Evolutionary conservation across 2,888 invertebrate genomes (phyloP).

Genomic region (Tinea semifulvella): DNA sequence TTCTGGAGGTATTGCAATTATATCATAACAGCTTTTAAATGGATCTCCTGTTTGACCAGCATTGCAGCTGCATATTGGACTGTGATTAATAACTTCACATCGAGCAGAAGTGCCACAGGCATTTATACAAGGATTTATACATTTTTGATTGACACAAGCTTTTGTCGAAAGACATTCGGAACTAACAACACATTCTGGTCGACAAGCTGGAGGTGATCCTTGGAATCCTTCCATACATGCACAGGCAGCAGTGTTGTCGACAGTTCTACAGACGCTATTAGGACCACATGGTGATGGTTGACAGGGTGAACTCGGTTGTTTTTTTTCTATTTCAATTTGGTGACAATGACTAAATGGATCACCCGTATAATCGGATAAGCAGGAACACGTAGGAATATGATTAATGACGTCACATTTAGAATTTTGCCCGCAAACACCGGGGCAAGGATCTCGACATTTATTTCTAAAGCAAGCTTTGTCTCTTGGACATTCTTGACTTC

Average conservation of each 20-base stretch:
- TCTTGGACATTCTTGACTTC: slow-evolving; percentile 75
- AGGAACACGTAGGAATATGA: slow-evolving; percentile 78
- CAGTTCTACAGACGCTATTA: slow-evolving; percentile 79
- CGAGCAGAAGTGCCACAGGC: slow-evolving; percentile 81
- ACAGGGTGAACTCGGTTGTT: slow-evolving; percentile 72
- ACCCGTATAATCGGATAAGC: slow-evolving; percentile 73
- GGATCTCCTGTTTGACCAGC: slow-evolving; percentile 81
- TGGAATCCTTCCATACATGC: slow-evolving; percentile 79
- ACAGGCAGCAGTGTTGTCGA: slow-evolving; percentile 82
- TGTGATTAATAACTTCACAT: slow-evolving; percentile 86
- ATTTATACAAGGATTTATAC: slow-evolving; percentile 83
- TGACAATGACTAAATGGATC: slow-evolving; percentile 73
- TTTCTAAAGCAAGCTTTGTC: slow-evolving; percentile 77
- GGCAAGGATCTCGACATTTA: slow-evolving; percentile 79
- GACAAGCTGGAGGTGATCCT: slow-evolving; percentile 83
- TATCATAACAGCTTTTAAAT: slow-evolving; percentile 75
- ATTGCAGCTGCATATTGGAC: slow-evolving; percentile 86
- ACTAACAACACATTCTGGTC: slow-evolving; percentile 85
- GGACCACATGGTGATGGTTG: slow-evolving; percentile 80
- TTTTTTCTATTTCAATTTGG: slow-evolving; percentile 33
- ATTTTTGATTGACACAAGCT: slow-evolving; percentile 85
- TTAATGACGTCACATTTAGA: slow-evolving; percentile 79
- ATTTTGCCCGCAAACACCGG: slow-evolving; percentile 77
- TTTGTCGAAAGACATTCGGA: slow-evolving; percentile 83
- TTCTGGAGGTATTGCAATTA: slow-evolving; percentile 41